Evolutionary conservation across 2,113 vertebrate genomes (phyloP).

Genomic region (Anseranas semipalmata): DNA sequence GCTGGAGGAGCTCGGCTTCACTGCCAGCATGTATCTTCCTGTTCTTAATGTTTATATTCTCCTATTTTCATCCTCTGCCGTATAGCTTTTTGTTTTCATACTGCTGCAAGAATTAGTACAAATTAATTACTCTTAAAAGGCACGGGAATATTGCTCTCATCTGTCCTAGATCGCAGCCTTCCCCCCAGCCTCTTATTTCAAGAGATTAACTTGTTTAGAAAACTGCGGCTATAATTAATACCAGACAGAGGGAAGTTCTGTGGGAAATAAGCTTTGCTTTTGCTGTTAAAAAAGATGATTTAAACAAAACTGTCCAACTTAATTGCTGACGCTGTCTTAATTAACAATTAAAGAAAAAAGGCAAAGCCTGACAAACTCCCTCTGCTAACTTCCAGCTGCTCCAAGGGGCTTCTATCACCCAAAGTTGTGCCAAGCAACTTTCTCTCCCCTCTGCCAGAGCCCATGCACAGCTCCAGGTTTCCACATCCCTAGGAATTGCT

Average conservation of each 20-base stretch:
- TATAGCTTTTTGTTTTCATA: neutral
- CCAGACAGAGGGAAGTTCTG: neutral
- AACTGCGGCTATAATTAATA: neutral
- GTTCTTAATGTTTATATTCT: too few species aligned
- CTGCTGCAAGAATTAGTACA: neutral
- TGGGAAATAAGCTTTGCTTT: neutral
- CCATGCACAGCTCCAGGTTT: rapidly evolving
- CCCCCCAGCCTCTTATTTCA: neutral
- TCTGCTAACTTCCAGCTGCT: neutral
- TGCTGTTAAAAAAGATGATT: neutral
- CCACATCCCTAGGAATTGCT: neutral
- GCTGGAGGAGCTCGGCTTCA: neutral
- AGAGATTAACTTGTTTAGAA: neutral
- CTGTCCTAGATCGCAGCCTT: neutral
- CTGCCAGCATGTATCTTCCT: neutral
- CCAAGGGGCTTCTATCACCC: neutral
- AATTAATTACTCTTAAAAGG: neutral
- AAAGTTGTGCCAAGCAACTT: too few species aligned
- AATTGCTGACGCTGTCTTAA: neutral
- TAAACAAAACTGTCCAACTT: neutral
- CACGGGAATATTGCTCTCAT: neutral
- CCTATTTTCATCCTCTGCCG: neutral
- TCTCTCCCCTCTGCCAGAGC: neutral
- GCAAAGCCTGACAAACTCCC: neutral
- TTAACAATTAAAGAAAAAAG: neutral